Evolutionary conservation across 1,140 invertebrate species (phyloP), one percentile per base, ranked within the genome.

Genomic region (Homalodisca vitripennis): DNA sequence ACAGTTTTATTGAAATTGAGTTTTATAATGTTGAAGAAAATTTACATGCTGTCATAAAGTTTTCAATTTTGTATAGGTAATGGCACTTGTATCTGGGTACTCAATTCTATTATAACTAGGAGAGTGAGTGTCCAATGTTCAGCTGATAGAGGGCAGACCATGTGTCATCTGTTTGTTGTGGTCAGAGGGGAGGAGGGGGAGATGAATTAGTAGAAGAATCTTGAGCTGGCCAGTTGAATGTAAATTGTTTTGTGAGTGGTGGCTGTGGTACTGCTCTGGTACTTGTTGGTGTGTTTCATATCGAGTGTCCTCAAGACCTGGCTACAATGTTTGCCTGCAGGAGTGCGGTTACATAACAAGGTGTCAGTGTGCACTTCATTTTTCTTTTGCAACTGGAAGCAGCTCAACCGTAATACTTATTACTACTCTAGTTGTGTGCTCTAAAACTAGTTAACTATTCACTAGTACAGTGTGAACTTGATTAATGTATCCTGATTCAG

Each of bases 151-250:
- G 2, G 3, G 22, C 22, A 27, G 22, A n/a, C n/a, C n/a, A n/a
- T 60, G 55, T 60, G 55, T 60, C 55, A 60, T 60, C 55, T 60
- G 29, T 60, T 60, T 60, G 55, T 60, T 60, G 55, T 13, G 3
- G 6, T 10, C 22, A 6, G 26, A 24, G 29, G 55, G 55, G 24
- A 30, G 14, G 14, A 24, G 26, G 14, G 55, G 14, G 24, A 24
- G 55, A 60, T 22, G 26, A 6, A 27, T 60, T 22, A 10, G 24
- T 26, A 10, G 29, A 60, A 27, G 22, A 60, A 24, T 27, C 55
- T 60, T 10, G 3, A 6, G 14, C 55, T 60, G 3, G 6, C 22
- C n/a, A 41, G 34, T 41, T 41, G 34, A 41, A 17, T 41, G 6
- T 41, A 41, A 41, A 41, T 41, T 41, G 34, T 41, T 41, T 41